Base-by-base conservation (phyloP, 2,113 vertebrate genomes). In the Grus americana region DNA sequence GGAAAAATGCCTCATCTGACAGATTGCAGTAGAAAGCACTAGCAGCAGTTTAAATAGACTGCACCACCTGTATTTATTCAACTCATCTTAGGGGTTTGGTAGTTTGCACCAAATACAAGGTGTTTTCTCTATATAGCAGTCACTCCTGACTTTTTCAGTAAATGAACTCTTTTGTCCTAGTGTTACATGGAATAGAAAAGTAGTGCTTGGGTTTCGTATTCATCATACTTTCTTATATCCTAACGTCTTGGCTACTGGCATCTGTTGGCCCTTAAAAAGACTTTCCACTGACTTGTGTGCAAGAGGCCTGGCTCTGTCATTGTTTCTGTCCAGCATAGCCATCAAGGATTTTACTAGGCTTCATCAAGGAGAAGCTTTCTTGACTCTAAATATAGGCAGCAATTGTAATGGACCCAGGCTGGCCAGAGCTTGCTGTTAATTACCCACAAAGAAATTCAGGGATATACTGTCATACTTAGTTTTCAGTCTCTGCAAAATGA, bases 341-440 rank as follows among this genome's bases (percentile, higher is more conserved):
- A 40, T 68, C 30, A 50, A 68, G 44, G 6, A 66, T 70, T 84
- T 91, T 65, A 50, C 29, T 47, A 24, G 34, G 32, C 20, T 72
- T 73, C 29, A n/a, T 68, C 38, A 36, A 85, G 32, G n/a, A 83
- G 30, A 44, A 70, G 10, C 24, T 85, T 91, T 57, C 36, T 68
- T 66, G 57, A 32, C 29, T 78, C 40, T 87, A 75, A 24, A 23
- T 49, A 20, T 3, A 79, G 44, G 20, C 57, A 75, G n/a, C 42
- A 57, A 17, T 49, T 0, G 0, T 72, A 61, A 36, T 7, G 38
- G 46, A 85, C 79, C 52, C 44, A 5, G 0, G 0, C 26, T 90
- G 66, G 52, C 70, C 22, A 44, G 44, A 73, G n/a, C 66, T 85
- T 79, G 30, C 49, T 75, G n/a, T 63, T 75, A 42, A 36, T 81